Conservation (phyloP, 1,140 invertebrate species). For the Piezodorus guildinii region DNA sequence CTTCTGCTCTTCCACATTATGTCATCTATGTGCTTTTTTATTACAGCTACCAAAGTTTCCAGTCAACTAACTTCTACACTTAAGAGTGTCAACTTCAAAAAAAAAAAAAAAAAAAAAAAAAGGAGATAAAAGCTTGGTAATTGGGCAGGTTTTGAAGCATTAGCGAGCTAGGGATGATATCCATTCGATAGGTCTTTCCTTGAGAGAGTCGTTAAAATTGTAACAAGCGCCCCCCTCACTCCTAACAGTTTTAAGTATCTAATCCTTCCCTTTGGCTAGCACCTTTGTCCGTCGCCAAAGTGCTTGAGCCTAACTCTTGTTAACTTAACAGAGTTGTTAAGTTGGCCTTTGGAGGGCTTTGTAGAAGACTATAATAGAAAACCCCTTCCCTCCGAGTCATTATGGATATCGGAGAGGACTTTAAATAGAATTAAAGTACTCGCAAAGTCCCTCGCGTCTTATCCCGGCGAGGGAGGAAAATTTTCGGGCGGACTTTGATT, state of each 20-base stretch:
- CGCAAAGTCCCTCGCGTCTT: neutral
- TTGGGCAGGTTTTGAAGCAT: no score
- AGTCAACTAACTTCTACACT: no score
- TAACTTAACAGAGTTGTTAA: conserved; percentile 11
- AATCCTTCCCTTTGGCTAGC: conserved; percentile 14
- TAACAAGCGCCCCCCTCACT: conserved; percentile 2
- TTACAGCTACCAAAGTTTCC: no score
- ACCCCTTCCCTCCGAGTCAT: neutral
- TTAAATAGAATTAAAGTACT: conserved; percentile 16
- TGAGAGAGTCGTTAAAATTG: conserved; percentile 5
- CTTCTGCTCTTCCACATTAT: no score
- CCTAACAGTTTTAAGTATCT: conserved; percentile 15
- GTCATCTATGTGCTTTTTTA: no score
- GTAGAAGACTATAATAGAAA: neutral
- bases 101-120: no score
- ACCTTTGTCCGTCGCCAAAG: conserved; percentile 12
- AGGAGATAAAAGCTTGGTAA: no score
- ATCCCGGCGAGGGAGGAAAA: neutral
- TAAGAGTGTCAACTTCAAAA: no score
- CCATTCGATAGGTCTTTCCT: neutral
- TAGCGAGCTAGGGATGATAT: no score
- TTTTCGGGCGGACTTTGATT: neutral
- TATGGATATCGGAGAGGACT: neutral
- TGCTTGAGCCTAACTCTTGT: conserved; percentile 14
- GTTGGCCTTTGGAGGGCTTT: neutral